Percentiles rank a stretch among this genome's conserved stretches.
phyloP scores from a whole-genome alignment of 1,140 invertebrate species.

The Panagrolaimus sp. region DNA sequence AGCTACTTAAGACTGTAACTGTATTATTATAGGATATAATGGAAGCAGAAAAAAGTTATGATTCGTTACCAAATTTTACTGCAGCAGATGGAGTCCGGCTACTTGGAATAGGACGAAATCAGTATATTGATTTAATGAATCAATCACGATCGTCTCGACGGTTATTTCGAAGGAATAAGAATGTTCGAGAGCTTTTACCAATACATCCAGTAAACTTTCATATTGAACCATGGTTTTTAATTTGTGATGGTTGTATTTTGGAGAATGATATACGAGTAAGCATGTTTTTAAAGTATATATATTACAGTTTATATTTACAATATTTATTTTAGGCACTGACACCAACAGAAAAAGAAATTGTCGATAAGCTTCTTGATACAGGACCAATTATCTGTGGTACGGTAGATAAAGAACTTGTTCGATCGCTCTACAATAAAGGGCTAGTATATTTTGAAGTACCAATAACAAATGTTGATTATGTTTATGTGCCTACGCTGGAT shows the following conservation, averaged over 20 bases:
- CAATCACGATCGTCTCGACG: constrained; percentile 67
- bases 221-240: constrained; percentile 58
- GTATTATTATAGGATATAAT: constrained; percentile 66
- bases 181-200: constrained; percentile 71
- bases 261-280: constrained; percentile 81
- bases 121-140: constrained; percentile 91
- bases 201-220: constrained; percentile 68
- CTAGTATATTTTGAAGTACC: constrained; percentile 82
- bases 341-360: constrained; percentile 68
- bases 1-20: not conserved
- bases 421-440: constrained; percentile 69
- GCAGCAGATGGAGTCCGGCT: constrained; percentile 83
- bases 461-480: constrained; percentile 12
- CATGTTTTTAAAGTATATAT: not conserved
- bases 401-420: constrained; percentile 66
- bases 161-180: constrained; percentile 60
- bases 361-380: constrained; percentile 81
- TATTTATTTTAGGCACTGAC: constrained; percentile 59
- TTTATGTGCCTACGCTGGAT: constrained; percentile 77
- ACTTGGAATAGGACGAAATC: constrained; percentile 87
- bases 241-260: constrained; percentile 77
- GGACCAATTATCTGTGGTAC: constrained; percentile 73
- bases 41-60: constrained; percentile 80
- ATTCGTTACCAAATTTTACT: constrained; percentile 91
- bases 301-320: not conserved